Percentiles rank a stretch among this genome's conserved stretches.
Evolutionary conservation across 2,113 vertebrate genomes (phyloP).

Genomic region (Atractosteus spatula): DNA sequence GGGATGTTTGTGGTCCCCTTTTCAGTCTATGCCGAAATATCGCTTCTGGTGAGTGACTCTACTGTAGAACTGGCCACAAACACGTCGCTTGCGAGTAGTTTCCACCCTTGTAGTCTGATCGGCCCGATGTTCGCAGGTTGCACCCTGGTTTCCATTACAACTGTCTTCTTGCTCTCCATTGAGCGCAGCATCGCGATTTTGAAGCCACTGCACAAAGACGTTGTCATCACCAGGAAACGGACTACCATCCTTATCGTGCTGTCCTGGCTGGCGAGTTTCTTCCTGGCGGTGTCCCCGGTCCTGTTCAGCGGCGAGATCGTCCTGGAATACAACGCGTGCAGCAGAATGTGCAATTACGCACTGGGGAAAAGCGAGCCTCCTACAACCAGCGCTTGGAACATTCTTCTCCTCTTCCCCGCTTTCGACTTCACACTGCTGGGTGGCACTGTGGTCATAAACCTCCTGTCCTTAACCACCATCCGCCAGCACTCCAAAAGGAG

Average conservation of each 20-base stretch:
- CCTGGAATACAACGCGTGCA: slow-evolving; percentile 72
- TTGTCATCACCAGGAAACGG: slow-evolving; percentile 63
- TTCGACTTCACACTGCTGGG: slow-evolving; percentile 73
- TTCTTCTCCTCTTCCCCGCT: slow-evolving; percentile 66
- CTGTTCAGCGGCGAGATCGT: slow-evolving; percentile 63
- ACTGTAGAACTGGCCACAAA: slow-evolving; percentile 50
- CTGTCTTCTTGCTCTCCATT: slow-evolving; percentile 66
- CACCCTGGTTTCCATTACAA: slow-evolving; percentile 72
- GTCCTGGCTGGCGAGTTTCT: slow-evolving; percentile 69
- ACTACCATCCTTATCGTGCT: slow-evolving; percentile 59
- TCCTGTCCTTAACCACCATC: slow-evolving; percentile 70
- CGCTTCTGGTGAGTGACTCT: slow-evolving; percentile 47
- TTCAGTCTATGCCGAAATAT: slow-evolving; percentile 66
- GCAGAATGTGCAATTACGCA: slow-evolving; percentile 73
- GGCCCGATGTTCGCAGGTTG: slow-evolving; percentile 72
- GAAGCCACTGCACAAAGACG: slow-evolving; percentile 65
- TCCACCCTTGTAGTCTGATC: slow-evolving; percentile 66
- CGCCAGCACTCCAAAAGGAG: slow-evolving; percentile 65
- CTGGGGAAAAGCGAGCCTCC: slow-evolving; percentile 48
- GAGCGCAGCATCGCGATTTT: slow-evolving; percentile 70
- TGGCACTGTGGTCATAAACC: slow-evolving; percentile 64
- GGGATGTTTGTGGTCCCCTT: slow-evolving; percentile 69
- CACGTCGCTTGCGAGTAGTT: slow-evolving; percentile 49
- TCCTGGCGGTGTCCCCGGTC: slow-evolving; percentile 62
- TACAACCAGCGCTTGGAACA: slow-evolving; percentile 55